Percentiles rank a stretch among this genome's conserved stretches.
Conservation (phyloP, 2,888 invertebrate species). For the Cyaniris semiargus region DNA sequence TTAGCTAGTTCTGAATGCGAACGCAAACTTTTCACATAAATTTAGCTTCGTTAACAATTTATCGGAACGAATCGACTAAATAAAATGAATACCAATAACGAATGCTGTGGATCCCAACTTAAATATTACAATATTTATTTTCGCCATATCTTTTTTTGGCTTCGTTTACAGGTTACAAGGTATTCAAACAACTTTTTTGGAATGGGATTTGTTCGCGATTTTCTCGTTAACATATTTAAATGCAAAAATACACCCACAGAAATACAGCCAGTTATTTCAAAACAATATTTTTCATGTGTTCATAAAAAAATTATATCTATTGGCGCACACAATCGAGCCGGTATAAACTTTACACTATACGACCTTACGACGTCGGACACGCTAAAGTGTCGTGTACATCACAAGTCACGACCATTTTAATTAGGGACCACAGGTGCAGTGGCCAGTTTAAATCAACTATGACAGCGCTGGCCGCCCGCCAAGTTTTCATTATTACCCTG, state of each 20-base stretch:
- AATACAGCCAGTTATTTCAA: too few species aligned
- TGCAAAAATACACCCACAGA: neutral
- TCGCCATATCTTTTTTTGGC: neutral
- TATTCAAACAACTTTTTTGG: neutral
- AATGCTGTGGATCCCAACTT: slow-evolving; percentile 24
- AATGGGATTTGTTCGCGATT: neutral
- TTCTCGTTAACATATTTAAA: neutral
- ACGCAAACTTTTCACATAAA: slow-evolving; percentile 65
- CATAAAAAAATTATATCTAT: neutral
- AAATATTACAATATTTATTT: slow-evolving; percentile 19
- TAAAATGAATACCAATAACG: slow-evolving; percentile 32
- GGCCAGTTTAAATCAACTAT: slow-evolving; percentile 21
- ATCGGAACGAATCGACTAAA: slow-evolving; percentile 33
- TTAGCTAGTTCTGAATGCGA: slow-evolving; percentile 57
- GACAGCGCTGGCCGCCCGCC: neutral
- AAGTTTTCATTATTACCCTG: slow-evolving; percentile 14
- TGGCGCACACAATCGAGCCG: neutral
- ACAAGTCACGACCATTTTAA: slow-evolving; percentile 6
- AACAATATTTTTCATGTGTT: too few species aligned
- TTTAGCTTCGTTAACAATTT: slow-evolving; percentile 47
- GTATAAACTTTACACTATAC: neutral
- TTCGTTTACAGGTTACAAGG: neutral
- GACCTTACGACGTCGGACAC: neutral
- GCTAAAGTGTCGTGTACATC: neutral
- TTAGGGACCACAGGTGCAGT: slow-evolving; percentile 8